Base-by-base conservation (phyloP, 2,113 vertebrate genomes). In the Willisornis vidua region DNA sequence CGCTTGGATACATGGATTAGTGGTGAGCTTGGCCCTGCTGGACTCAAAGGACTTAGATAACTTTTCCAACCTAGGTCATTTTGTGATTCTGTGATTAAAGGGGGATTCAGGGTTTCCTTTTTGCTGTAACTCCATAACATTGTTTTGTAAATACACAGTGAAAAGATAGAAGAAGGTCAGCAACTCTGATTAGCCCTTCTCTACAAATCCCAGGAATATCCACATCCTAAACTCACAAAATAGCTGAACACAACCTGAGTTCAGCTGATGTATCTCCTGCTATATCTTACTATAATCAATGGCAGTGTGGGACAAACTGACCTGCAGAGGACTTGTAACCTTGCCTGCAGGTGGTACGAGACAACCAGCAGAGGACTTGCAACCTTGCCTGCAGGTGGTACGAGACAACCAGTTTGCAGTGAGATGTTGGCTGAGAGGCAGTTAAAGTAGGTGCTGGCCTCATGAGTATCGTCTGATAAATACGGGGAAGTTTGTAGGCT, bases 221-320 rank as follows among this genome's bases (percentile, higher is more conserved):
- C 2, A 5, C 1, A 6, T 7, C 0, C 1, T 22, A 48, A 54
- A 51, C 16, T 59, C 48, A 19, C 19, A 23, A 5, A 37, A 5
- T 9, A 45, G 5, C 2, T 25, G 24, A 57, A 25, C 20, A 29
- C 9, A 52, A 12, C 14, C 9, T 35, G 15, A 59, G 2, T 43
- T 61, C 25, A 29, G 19, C 1, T 26, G 26, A 19, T 26, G 9
- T 19, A 33, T 46, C 5, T 5, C 8, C 6, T 3, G 2, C 2
- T 46, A 35, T 9, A 31, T 51, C 67, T 78, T 43, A 31, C 5
- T 29, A 3, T 16, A 61, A 13, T 19, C 4, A 3, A 0, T 19
- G 54, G 4, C 26, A 33, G 13, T 3, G 5, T 8, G 45, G 39
- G 23, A 68, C 25, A 72, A 65, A 28, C 2, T 26, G 55, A 16